Conservation (phyloP, 1,140 invertebrate species). For the Caerostris darwini region DNA sequence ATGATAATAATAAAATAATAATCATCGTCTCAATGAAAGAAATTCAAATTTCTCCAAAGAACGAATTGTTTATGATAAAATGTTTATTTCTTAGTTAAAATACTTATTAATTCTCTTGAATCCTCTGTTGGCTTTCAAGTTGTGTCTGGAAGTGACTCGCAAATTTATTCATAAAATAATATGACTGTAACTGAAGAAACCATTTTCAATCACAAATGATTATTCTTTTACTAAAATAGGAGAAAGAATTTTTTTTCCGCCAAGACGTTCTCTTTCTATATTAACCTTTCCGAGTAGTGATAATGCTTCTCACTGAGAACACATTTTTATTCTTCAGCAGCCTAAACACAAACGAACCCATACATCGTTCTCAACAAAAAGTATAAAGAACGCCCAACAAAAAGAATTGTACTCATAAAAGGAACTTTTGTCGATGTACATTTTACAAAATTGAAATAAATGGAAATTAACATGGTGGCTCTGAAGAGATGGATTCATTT, state of each 20-base stretch:
- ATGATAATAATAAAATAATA: no score
- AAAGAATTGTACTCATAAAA: not conserved
- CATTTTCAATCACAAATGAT: not conserved
- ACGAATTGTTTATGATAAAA: no score
- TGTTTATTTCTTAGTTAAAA: no score
- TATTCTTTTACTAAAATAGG: not conserved
- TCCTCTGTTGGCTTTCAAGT: not conserved
- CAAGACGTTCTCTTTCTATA: not conserved
- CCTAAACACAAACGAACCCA: not conserved
- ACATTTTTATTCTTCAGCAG: not conserved
- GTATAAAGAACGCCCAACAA: not conserved
- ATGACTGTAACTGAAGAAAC: not conserved
- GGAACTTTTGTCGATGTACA: slow-evolving; percentile 12
- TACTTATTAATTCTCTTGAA: no score
- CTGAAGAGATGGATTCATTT: not conserved
- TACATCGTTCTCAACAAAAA: not conserved
- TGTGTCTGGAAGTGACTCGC: not conserved
- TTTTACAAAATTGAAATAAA: slow-evolving; percentile 23
- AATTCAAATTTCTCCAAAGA: no score
- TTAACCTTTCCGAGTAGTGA: not conserved
- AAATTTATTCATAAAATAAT: not conserved
- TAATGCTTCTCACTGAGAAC: not conserved
- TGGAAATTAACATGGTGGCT: slow-evolving; percentile 2
- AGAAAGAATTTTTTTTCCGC: not conserved
- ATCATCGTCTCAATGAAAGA: no score